phyloP scores from a whole-genome alignment of 30 jellyfish, hydroid and myxozoan genomes.

The Cassiopea andromeda region DNA sequence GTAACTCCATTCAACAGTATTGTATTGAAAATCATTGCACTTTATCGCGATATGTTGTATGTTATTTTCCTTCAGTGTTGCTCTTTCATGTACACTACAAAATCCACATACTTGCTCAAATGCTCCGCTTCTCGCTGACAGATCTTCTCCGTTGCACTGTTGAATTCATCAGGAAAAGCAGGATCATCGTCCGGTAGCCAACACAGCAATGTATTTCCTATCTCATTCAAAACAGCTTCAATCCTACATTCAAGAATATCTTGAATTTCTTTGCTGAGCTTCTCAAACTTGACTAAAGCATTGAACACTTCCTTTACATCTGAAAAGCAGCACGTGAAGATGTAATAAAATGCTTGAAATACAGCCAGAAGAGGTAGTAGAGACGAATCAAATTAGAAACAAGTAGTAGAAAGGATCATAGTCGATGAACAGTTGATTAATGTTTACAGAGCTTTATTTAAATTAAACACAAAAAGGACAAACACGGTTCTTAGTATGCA shows the following conservation, averaged over 20 bases:
- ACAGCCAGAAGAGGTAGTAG: too few relatives aligned
- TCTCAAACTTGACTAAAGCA: conserved; percentile 61
- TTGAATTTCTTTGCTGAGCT: conserved; percentile 67
- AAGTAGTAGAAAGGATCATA: too few relatives aligned
- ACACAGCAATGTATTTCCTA: conserved; percentile 75
- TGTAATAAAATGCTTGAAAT: background rate
- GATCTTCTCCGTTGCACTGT: conserved; percentile 66
- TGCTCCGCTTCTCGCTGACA: conserved; percentile 42
- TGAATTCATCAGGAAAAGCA: conserved; percentile 72
- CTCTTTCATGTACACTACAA: background rate
- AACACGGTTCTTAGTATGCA: too few relatives aligned
- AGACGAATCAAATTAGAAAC: too few relatives aligned
- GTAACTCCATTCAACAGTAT: background rate
- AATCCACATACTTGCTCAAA: conserved; percentile 69
- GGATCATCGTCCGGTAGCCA: conserved; percentile 79
- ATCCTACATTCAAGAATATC: conserved; percentile 81
- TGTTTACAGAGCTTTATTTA: too few relatives aligned
- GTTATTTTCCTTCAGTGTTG: background rate
- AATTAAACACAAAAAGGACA: too few relatives aligned
- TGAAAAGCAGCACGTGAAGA: background rate
- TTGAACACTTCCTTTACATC: conserved; percentile 67
- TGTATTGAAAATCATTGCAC: background rate
- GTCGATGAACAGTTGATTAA: too few relatives aligned
- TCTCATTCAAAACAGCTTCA: conserved; percentile 75
- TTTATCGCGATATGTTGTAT: background rate